Evolutionary conservation across 2,888 invertebrate species (phyloP), one percentile per base, ranked within the genome.

Genomic region (Stenodema calcarata): DNA sequence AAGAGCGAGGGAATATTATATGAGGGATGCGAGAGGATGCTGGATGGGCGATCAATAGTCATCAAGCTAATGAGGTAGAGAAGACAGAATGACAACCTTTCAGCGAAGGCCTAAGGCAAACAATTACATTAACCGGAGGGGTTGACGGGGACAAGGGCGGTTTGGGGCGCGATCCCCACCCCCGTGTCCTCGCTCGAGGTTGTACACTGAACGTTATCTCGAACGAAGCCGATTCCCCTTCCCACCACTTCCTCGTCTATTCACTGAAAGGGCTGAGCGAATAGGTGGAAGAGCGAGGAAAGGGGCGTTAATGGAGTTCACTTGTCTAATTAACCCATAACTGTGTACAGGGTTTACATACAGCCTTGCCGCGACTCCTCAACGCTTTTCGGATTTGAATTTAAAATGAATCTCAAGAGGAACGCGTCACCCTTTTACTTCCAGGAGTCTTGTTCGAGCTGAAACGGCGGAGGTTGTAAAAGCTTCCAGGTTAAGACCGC

Each of bases 11-110:
- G n/a, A n/a, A n/a, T n/a, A 69, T 16, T 18, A 30, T 23, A 23
- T 18, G 75, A 35, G 28, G 16, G 73, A 47, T 35, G 30, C 16
- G 54, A 28, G 85, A 35, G 69, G 76, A 47, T 35, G 62, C 44
- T 41, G 76, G 12, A 41, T n/a, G 35, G 42, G 30, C 62, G 81
- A 70, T 87, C 87, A 85, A 87, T 87, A 87, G 79, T 87, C 87
- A 87, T 87, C 87, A 87, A 85, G 86, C 81, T 87, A 87, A 87
- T 87, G 87, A 86, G 87, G 85, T 85, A 87, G 85, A 83, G 86
- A 79, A 47, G 86, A 75, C 79, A 84, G 84, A 79, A 86, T 86
- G 87, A 87, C 87, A 87, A 84, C 87, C 87, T 87, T 87, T 87
- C 87, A 87, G 44, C 85, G 76, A 69, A 69, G 69, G 82, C 82